These are phyloP conservation scores for Microcebus griseorufus DNA, from an alignment of 2,113 vertebrate genomes.

Conservation along the genomic window DNA sequence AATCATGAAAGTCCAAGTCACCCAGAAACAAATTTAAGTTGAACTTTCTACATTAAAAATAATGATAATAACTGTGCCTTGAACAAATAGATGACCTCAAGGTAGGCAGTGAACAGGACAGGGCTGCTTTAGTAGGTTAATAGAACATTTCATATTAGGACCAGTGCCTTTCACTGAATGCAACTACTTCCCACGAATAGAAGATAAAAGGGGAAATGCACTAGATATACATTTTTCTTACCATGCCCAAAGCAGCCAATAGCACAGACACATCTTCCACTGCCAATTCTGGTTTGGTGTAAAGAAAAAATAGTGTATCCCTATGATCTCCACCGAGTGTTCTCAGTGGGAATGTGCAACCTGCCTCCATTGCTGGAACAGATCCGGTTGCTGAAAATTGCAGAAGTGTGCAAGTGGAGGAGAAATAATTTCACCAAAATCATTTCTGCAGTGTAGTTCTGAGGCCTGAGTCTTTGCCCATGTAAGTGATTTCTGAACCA, in stretches of 20 bases:
- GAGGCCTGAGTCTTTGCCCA: background rate
- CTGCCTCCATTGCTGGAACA: background rate
- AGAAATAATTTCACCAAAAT: constrained; percentile 5
- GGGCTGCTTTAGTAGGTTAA: background rate
- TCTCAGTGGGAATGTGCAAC: constrained; percentile 17
- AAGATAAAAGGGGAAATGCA: background rate
- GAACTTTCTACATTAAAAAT: background rate
- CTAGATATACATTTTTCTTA: background rate
- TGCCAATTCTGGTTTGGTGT: constrained; percentile 52
- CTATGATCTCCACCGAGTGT: constrained; percentile 33
- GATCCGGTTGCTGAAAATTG: background rate
- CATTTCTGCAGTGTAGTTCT: background rate
- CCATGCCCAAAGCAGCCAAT: constrained; percentile 5
- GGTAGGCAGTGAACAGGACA: background rate
- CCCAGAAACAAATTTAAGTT: constrained; percentile 55
- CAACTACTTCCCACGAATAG: background rate
- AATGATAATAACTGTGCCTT: background rate
- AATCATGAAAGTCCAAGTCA: background rate
- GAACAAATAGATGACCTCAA: background rate
- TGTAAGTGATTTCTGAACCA: constrained; percentile 11
- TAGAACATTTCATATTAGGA: background rate
- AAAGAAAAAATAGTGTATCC: constrained; percentile 1
- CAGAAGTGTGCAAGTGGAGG: background rate
- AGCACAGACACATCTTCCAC: constrained; percentile 23
- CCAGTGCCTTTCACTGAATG: background rate